Percentiles rank a stretch among this genome's conserved stretches.
Conservation (phyloP, 2,888 invertebrate species). For the Heliconius aoede region DNA sequence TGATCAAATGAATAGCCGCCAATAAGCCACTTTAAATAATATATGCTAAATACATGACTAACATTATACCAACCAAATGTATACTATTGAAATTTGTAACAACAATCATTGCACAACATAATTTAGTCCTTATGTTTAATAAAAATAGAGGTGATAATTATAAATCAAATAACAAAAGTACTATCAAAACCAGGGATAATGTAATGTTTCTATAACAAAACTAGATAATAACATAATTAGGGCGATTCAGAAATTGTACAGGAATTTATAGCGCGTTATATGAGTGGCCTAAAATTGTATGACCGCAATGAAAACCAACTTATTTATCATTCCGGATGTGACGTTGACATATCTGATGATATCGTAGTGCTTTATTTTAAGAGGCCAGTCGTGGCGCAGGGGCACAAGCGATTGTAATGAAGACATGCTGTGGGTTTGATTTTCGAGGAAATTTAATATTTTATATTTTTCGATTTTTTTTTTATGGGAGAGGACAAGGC, state of each 20-base stretch:
- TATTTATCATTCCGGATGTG: constrained; percentile 44
- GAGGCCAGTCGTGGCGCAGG: neutral
- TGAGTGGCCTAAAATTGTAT: constrained; percentile 45
- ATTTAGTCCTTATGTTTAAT: neutral
- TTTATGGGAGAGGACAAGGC: too few species aligned
- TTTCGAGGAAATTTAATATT: too few species aligned
- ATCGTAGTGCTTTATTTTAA: neutral
- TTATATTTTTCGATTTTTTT: too few species aligned
- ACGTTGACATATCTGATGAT: neutral
- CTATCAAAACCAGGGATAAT: constrained; percentile 1
- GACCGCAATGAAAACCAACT: constrained; percentile 40
- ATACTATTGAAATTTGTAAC: constrained; percentile 31
- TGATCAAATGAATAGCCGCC: constrained; percentile 43
- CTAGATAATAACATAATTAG: constrained; percentile 49
- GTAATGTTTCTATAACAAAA: constrained; percentile 46
- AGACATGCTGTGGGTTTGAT: too few species aligned
- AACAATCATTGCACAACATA: neutral
- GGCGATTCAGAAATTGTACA: constrained; percentile 39
- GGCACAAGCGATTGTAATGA: too few species aligned
- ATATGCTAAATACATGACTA: constrained; percentile 41
- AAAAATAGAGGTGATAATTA: constrained; percentile 22
- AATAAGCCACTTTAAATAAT: constrained; percentile 47
- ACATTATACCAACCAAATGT: constrained; percentile 37
- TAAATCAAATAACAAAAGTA: neutral
- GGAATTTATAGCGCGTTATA: constrained; percentile 42